Percentiles rank a stretch among this genome's conserved stretches.
Conservation (phyloP, 2,113 vertebrate species). For the Otis tarda region DNA sequence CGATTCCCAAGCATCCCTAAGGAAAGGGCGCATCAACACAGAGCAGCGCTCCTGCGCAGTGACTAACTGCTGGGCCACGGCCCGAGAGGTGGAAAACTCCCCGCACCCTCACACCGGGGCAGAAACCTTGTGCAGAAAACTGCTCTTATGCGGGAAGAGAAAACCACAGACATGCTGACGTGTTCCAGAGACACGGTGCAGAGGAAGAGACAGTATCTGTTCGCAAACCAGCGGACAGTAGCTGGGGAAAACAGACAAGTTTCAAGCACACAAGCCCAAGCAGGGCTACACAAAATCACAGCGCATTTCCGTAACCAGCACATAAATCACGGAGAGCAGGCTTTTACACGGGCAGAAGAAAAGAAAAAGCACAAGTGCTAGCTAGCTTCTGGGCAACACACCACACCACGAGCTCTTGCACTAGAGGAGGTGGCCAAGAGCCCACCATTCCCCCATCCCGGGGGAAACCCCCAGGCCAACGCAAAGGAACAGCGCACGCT, state of each 20-base stretch:
- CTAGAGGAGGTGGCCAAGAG: background rate
- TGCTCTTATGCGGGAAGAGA: background rate
- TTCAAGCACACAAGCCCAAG: background rate
- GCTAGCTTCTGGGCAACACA: background rate
- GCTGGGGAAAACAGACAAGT: background rate
- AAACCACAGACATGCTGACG: background rate
- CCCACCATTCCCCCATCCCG: accelerated
- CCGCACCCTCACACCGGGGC: background rate
- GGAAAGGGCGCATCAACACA: background rate
- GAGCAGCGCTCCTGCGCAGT: background rate
- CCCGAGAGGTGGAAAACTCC: background rate
- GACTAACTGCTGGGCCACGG: background rate
- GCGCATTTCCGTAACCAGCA: background rate
- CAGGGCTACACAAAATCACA: background rate
- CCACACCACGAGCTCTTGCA: background rate
- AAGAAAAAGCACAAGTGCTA: background rate
- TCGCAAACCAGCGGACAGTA: background rate
- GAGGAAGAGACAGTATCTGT: background rate
- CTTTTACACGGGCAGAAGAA: background rate
- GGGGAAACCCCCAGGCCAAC: background rate
- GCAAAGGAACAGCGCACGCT: accelerated
- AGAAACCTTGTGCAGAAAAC: background rate
- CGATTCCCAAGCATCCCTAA: background rate
- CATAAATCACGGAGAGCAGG: background rate
- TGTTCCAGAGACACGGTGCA: background rate